Percentiles rank a stretch among this genome's conserved stretches.
phyloP scores from a whole-genome alignment of 2,888 invertebrate species.

The Parthenolecanium corni region DNA sequence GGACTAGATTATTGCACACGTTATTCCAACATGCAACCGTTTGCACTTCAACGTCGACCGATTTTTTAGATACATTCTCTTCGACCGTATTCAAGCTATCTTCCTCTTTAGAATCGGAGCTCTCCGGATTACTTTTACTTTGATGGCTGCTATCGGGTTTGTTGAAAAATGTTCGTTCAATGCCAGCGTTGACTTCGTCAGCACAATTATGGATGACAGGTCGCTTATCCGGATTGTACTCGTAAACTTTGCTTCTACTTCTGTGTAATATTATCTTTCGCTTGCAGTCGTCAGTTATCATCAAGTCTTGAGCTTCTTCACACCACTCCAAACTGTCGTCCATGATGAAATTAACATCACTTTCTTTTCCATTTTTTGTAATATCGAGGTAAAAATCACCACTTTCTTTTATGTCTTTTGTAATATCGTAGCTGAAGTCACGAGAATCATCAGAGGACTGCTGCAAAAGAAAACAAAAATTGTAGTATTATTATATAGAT shows the following conservation, averaged over 20 bases:
- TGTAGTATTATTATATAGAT: too few relatives aligned
- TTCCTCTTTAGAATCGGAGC: too few relatives aligned
- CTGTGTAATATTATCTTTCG: slow-evolving; percentile 12
- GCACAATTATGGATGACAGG: too few relatives aligned
- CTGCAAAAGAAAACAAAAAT: not conserved
- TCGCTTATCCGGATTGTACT: slow-evolving; percentile 1
- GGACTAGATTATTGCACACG: too few relatives aligned
- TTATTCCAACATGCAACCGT: too few relatives aligned
- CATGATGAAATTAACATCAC: not conserved
- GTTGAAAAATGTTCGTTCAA: too few relatives aligned
- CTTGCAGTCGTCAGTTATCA: slow-evolving; percentile 9
- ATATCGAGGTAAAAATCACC: not conserved
- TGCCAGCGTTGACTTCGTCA: too few relatives aligned
- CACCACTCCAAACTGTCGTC: slow-evolving; percentile 15
- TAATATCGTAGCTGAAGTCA: not conserved
- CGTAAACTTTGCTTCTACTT: not conserved
- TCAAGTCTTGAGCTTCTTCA: slow-evolving; percentile 1
- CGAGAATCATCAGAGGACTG: not conserved
- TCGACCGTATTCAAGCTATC: too few relatives aligned
- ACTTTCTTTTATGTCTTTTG: not conserved
- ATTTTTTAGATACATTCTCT: too few relatives aligned
- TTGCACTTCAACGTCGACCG: too few relatives aligned
- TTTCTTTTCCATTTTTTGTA: not conserved
- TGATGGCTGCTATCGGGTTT: too few relatives aligned
- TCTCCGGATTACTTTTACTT: too few relatives aligned